Base-by-base conservation (phyloP, 2,113 vertebrate genomes). In the Microtus richardsoni region DNA sequence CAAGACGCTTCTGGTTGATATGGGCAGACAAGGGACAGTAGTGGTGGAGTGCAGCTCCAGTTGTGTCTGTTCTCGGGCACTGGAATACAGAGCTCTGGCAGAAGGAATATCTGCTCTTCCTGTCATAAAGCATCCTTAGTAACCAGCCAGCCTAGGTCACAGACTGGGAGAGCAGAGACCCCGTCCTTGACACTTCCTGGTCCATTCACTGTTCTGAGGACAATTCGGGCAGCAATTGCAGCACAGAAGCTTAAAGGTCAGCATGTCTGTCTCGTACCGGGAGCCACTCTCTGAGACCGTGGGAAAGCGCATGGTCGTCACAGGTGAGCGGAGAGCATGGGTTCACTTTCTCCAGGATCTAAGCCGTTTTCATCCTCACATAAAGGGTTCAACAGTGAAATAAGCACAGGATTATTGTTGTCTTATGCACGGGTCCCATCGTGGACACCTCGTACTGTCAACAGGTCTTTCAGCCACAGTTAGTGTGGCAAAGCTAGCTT, bases 221-320 rank as follows among this genome's bases (percentile, higher is more conserved):
- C 58, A 28, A 33, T 36, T 28, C 22, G 60, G 49, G 79, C n/a
- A 77, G 54, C 30, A 84, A 73, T 19, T 41, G 39, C 66, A 41
- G 80, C 0, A 2, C 26, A 70, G 39, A 30, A 64, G 24, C 47
- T 21, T 30, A 44, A 58, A 21, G 58, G 58, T 8, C 70, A 73
- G 70, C 16, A 88, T 95, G 97, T 14, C 79, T 30, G 16, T 96
- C 1, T 58, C 93, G 0, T 47, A 91, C 77, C 88, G 70, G 41
- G 73, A 96, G 66, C 96, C 96, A 0, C 0, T 80, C 8, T 94
- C 89, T 24, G 0, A 17, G 10, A 60, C 4, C 0, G 54, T 44
- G 30, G 96, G 96, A 17, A 97, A 95, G n/a, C 95, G 86, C 33
- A 95, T 92, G 77, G 49, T 97, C 17, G 30, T 95, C 12, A 97